These are phyloP conservation scores for Onthophagus taurus DNA, from an alignment of 1,140 invertebrate species.

Conservation along the genomic window DNA sequence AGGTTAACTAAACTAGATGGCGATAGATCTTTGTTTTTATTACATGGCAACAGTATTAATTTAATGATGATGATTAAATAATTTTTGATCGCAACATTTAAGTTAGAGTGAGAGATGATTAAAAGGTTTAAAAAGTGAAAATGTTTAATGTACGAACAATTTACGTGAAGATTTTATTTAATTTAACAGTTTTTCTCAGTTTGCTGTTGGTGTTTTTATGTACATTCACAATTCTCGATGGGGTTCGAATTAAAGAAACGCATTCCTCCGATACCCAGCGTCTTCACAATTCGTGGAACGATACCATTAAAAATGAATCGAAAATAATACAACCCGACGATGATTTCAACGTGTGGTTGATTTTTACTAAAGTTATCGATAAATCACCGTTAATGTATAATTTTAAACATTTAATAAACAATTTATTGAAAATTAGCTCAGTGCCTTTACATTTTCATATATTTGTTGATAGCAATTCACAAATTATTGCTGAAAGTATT, in stretches of 20 bases:
- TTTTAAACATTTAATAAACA: conserved; percentile 31
- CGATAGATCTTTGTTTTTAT: no score
- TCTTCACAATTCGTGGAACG: not conserved
- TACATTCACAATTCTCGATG: conserved; percentile 1
- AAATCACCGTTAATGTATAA: conserved; percentile 30
- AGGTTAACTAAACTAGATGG: no score
- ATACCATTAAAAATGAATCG: conserved; percentile 3
- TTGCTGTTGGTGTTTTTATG: conserved; percentile 5
- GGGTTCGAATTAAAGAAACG: not conserved
- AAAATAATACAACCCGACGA: conserved; percentile 13
- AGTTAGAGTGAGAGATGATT: no score
- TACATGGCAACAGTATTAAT: no score
- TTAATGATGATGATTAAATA: no score
- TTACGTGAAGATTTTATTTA: conserved; percentile 8
- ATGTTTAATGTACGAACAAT: no score
- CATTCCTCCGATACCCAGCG: no score
- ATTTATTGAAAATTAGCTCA: conserved; percentile 31
- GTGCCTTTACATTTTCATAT: conserved; percentile 55
- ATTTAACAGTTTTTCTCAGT: conserved; percentile 7
- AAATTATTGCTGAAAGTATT: conserved; percentile 49
- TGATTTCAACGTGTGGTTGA: conserved; percentile 34
- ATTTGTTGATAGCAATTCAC: conserved; percentile 56
- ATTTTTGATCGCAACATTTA: no score
- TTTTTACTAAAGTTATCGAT: conserved; percentile 35
- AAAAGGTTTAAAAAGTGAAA: no score